Percentiles rank a stretch among this genome's conserved stretches.
Evolutionary conservation across 2,113 vertebrate genomes (phyloP).

Genomic region (Oreotragus oreotragus): DNA sequence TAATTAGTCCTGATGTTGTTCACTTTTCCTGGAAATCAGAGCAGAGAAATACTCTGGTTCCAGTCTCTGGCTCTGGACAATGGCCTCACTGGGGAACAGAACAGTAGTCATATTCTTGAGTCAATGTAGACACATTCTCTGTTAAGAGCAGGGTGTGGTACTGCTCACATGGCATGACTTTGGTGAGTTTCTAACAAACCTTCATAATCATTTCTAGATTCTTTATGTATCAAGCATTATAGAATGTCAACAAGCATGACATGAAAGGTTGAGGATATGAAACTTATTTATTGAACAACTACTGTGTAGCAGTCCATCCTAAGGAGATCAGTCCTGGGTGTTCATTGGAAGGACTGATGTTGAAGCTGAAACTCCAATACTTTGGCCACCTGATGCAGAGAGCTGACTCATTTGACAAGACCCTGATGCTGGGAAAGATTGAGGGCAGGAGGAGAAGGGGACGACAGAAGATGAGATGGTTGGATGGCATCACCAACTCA

Average conservation of each 20-base stretch:
- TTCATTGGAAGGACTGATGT: background rate
- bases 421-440: background rate
- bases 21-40: constrained; percentile 20
- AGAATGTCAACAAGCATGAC: background rate
- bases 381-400: background rate
- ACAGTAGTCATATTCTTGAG: background rate
- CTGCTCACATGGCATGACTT: background rate
- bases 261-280: background rate
- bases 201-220: background rate
- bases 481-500: background rate
- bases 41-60: constrained; percentile 13
- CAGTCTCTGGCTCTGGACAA: background rate
- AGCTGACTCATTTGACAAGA: background rate
- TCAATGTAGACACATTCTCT: background rate
- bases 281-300: background rate
- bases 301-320: background rate
- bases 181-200: background rate
- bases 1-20: background rate
- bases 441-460: background rate
- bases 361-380: background rate
- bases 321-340: background rate
- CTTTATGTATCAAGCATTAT: background rate
- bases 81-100: background rate
- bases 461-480: background rate
- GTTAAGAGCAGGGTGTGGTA: background rate